These are phyloP conservation scores for Bombus soroeensis DNA, from an alignment of 1,140 invertebrate genomes.

Conservation along the genomic window DNA sequence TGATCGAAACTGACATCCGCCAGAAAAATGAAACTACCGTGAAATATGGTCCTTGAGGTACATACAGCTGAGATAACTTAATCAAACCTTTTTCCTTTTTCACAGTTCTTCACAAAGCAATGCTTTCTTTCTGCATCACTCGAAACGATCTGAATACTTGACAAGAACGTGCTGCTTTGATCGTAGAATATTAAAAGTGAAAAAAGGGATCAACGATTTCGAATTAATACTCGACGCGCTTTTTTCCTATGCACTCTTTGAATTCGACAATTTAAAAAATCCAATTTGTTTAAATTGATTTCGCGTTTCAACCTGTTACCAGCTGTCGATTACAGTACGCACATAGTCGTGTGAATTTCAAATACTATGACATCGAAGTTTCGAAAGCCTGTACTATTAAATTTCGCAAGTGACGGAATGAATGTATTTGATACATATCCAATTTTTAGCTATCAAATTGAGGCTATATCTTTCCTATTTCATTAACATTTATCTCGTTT, in stretches of 20 bases:
- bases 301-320: not conserved
- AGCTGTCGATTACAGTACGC: not conserved
- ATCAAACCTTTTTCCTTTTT: slow-evolving; percentile 2
- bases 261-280: not conserved
- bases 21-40: not conserved
- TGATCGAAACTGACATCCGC: too few species aligned
- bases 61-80: too few species aligned
- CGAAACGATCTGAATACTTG: not conserved
- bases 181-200: not conserved
- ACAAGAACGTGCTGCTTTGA: not conserved
- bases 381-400: not conserved
- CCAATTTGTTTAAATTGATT: not conserved
- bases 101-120: not conserved
- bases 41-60: not conserved
- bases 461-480: not conserved
- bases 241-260: not conserved
- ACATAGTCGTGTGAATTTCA: not conserved
- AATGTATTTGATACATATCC: not conserved
- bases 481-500: not conserved
- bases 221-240: not conserved
- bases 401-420: not conserved
- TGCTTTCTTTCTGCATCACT: not conserved
- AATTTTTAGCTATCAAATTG: not conserved
- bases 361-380: not conserved
- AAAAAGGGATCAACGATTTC: not conserved